These are phyloP conservation scores for Eumerus sabulonum DNA, from an alignment of 2,888 invertebrate species.

Conservation along the genomic window DNA sequence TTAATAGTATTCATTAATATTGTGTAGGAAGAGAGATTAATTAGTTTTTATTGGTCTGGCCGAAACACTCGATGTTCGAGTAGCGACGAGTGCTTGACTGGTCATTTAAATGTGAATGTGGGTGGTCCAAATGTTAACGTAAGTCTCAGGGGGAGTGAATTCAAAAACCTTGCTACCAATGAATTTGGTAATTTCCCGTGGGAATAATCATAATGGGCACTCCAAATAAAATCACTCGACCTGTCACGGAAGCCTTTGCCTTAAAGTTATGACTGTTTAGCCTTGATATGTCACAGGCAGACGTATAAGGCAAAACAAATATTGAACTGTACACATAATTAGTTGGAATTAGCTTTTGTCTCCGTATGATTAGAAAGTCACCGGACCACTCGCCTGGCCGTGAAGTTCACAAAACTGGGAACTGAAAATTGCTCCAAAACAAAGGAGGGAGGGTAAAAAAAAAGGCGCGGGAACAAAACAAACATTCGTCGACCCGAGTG, in stretches of 20 bases:
- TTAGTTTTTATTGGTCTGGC: constrained; percentile 60
- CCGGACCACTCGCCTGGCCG: neutral
- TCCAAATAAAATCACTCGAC: too few species aligned
- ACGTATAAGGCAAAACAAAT: too few species aligned
- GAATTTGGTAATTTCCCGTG: constrained; percentile 16
- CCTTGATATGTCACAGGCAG: too few species aligned
- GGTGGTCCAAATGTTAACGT: constrained; percentile 43
- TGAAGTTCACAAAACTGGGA: constrained; percentile 1
- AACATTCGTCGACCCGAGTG: too few species aligned
- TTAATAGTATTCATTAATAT: constrained; percentile 59
- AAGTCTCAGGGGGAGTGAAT: too few species aligned
- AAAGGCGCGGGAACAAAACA: too few species aligned
- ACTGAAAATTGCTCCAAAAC: constrained; percentile 28
- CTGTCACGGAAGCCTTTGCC: too few species aligned
- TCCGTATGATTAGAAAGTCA: constrained; percentile 50
- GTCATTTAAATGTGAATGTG: constrained; percentile 7
- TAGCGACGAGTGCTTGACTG: neutral
- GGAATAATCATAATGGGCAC: too few species aligned
- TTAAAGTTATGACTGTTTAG: too few species aligned
- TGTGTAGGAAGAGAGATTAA: constrained; percentile 60
- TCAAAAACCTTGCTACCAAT: constrained; percentile 60
- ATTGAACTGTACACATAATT: too few species aligned
- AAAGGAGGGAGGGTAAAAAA: neutral
- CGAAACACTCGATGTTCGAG: constrained; percentile 19
- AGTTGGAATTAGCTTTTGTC: too few species aligned